These are phyloP conservation scores for Leptodactylus fallax DNA, from an alignment of 2,797 vertebrate species.

Conservation along the genomic window DNA sequence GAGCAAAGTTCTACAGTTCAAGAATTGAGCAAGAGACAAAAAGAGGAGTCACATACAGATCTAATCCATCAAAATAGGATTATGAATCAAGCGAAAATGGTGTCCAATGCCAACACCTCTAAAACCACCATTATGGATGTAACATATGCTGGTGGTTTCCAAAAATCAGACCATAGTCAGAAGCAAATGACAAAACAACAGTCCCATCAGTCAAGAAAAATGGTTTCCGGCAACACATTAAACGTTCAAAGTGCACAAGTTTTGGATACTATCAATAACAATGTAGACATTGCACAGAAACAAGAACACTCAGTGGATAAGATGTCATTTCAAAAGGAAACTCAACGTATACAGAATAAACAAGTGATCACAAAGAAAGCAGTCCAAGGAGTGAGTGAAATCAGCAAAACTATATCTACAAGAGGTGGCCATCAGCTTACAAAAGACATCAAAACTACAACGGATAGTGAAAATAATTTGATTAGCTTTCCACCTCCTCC, in stretches of 20 bases:
- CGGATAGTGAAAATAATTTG: conserved; percentile 75
- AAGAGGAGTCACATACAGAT: conserved; percentile 60
- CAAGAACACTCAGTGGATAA: conserved; percentile 58
- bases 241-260: conserved; percentile 59
- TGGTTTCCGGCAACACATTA: conserved; percentile 60
- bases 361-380: conserved; percentile 64
- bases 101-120: conserved; percentile 51
- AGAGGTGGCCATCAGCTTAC: conserved; percentile 71
- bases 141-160: conserved; percentile 40
- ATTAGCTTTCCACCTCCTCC: conserved; percentile 79
- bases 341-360: conserved; percentile 65
- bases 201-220: conserved; percentile 61
- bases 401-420: conserved; percentile 68
- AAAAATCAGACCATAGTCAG: conserved; percentile 58
- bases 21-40: conserved; percentile 40
- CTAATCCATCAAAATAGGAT: conserved; percentile 55
- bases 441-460: conserved; percentile 73
- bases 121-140: conserved; percentile 43
- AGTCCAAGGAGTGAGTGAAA: conserved; percentile 62
- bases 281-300: conserved; percentile 66
- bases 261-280: conserved; percentile 76
- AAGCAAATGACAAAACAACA: conserved; percentile 66
- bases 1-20: conserved; percentile 58
- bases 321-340: conserved; percentile 61
- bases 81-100: conserved; percentile 53